phyloP scores from a whole-genome alignment of 2,888 invertebrate genomes.

The Cantharis flavilabris region DNA sequence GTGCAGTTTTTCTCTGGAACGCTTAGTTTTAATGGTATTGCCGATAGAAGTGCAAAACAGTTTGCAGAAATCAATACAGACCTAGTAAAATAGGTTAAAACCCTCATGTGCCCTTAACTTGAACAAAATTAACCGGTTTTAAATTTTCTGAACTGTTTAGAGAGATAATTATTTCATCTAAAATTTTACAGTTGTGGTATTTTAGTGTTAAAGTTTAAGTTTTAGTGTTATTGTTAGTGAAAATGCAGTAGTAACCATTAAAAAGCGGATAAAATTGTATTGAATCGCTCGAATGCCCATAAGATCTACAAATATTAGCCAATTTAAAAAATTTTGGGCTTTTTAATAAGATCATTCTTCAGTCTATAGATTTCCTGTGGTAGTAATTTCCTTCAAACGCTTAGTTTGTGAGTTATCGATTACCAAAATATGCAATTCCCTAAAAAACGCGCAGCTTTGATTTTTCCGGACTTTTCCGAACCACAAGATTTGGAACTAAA shows the following conservation, averaged over 20 bases:
- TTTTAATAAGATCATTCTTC: background rate
- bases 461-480: too few relatives aligned
- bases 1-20: background rate
- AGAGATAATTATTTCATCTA: background rate
- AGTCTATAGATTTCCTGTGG: background rate
- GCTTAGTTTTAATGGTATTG: background rate
- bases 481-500: too few relatives aligned
- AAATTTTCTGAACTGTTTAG: background rate
- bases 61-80: background rate
- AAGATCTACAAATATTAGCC: background rate
- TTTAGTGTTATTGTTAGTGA: background rate
- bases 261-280: background rate
- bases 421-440: background rate
- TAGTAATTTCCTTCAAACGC: background rate
- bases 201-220: too few relatives aligned
- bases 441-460: too few relatives aligned
- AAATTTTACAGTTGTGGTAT: background rate
- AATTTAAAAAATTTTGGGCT: background rate
- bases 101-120: background rate
- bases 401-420: background rate
- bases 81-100: background rate
- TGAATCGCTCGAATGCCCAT: background rate
- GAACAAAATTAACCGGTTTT: background rate
- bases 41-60: background rate
- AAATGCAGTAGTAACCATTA: background rate